Evolutionary conservation across 64 coral and sea anemone species (phyloP).

Genomic region (Actinia tenebrosa): DNA sequence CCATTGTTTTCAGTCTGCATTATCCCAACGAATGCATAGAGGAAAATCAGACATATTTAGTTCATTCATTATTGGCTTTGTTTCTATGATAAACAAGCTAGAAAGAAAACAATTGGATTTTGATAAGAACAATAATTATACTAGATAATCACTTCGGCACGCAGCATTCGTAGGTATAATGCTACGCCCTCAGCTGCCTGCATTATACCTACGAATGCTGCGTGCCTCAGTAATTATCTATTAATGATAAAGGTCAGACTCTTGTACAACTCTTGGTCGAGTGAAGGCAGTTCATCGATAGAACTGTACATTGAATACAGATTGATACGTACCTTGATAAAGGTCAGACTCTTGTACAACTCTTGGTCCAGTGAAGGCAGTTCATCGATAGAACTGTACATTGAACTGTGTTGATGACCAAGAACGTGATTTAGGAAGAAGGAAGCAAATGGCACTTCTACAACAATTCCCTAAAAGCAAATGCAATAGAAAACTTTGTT

Average conservation of each 20-base stretch:
- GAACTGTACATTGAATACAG: conserved; percentile 67
- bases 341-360: conserved; percentile 89
- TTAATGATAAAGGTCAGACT: conserved; percentile 76
- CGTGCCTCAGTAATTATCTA: conserved; percentile 28
- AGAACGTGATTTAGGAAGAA: conserved; percentile 96
- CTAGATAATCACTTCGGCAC: too few relatives aligned
- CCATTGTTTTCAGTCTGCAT: too few relatives aligned
- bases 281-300: conserved; percentile 92
- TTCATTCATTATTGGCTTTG: too few relatives aligned
- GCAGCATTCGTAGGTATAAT: too few relatives aligned
- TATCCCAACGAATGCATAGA: too few relatives aligned
- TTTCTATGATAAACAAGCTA: too few relatives aligned
- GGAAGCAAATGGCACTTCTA: conserved; percentile 88
- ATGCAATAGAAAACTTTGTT: neutral
- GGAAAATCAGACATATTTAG: too few relatives aligned
- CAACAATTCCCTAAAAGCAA: conserved; percentile 72
- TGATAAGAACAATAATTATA: too few relatives aligned
- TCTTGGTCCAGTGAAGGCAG: conserved; percentile 89
- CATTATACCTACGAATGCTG: too few relatives aligned
- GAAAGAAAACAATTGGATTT: too few relatives aligned
- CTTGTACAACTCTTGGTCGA: conserved; percentile 86
- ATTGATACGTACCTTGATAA: conserved; percentile 68
- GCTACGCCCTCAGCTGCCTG: too few relatives aligned
- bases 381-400: conserved; percentile 97
- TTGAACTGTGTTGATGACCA: conserved; percentile 69